Conservation (phyloP, 2,113 vertebrate species). For the Daubentonia madagascariensis region DNA sequence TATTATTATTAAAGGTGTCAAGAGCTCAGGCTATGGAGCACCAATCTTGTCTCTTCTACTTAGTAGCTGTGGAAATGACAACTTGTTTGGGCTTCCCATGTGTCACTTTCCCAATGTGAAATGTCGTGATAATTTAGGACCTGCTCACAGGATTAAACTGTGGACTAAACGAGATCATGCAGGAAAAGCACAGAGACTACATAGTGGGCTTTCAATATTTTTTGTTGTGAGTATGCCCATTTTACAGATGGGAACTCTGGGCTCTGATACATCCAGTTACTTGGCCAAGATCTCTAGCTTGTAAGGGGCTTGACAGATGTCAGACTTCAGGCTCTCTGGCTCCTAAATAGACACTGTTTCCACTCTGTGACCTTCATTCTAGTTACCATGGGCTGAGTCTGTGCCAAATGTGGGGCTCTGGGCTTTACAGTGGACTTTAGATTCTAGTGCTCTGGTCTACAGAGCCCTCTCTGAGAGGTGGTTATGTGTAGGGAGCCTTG, state of each 20-base stretch:
- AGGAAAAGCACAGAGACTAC: background rate
- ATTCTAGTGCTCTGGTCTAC: fast-evolving
- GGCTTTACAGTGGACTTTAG: background rate
- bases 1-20: background rate
- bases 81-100: background rate
- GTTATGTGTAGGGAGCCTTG: background rate
- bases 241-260: background rate
- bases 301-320: background rate
- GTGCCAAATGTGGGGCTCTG: too few relatives aligned
- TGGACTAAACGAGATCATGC: background rate
- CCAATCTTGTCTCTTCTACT: background rate
- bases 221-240: background rate
- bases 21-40: background rate
- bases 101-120: background rate
- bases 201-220: background rate
- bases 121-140: background rate
- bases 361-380: background rate
- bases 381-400: too few relatives aligned
- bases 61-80: background rate
- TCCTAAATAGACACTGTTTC: background rate
- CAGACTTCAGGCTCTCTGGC: background rate
- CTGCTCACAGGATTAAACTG: background rate
- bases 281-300: background rate
- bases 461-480: background rate
- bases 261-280: background rate